Percentiles rank a stretch among this genome's conserved stretches.
Conservation (phyloP, 2,113 vertebrate genomes). For the Erinaceus europaeus region DNA sequence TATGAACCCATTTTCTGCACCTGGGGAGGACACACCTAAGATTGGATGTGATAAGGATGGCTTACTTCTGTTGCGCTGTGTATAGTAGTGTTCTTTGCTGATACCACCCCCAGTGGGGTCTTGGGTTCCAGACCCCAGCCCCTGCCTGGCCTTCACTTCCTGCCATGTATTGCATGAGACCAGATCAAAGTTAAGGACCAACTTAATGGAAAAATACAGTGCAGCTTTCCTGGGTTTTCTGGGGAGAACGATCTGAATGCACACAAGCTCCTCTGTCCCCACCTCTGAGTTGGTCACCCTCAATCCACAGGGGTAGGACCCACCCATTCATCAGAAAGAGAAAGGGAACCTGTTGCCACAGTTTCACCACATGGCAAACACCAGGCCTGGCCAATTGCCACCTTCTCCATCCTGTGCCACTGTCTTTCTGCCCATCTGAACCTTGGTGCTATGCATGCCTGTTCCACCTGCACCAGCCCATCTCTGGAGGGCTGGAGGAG, state of each 20-base stretch:
- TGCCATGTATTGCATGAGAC: no score
- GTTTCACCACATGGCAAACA: not conserved
- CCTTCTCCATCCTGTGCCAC: no score
- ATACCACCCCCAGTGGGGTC: no score
- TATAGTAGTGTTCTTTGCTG: no score
- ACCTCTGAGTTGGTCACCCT: not conserved
- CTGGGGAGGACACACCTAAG: no score
- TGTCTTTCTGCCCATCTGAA: no score
- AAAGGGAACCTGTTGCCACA: not conserved
- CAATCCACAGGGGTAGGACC: fast-evolving
- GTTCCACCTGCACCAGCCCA: fast-evolving
- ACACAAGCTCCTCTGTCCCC: not conserved
- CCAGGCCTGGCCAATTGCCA: not conserved
- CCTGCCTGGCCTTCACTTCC: not conserved
- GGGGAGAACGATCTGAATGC: fast-evolving
- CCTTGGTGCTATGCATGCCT: no score
- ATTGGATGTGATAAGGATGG: no score
- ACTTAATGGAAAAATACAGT: not conserved
- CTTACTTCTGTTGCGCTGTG: no score
- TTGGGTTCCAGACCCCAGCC: fast-evolving
- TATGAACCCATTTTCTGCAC: no score
- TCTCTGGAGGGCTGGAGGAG: fast-evolving
- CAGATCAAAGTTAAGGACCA: no score
- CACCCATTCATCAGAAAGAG: not conserved
- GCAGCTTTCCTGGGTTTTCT: not conserved